A percentile compares a stretch with the other conserved stretches of the same genome.
Conservation (phyloP, 1,140 invertebrate genomes). For the Panonychus citri region DNA sequence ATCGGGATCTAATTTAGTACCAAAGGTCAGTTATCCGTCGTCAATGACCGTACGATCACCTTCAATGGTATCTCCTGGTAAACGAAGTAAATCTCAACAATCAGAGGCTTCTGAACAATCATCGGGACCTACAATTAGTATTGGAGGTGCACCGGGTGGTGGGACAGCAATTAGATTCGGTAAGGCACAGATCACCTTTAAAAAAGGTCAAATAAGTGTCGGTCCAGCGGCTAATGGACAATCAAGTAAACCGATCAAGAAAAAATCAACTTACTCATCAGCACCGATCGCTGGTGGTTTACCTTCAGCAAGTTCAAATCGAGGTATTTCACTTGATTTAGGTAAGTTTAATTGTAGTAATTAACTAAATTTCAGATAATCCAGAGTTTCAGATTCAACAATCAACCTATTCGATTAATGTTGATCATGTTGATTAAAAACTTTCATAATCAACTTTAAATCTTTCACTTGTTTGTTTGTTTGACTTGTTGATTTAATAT, state of each 20-base stretch:
- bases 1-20: not conserved
- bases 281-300: not conserved
- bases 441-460: too few species aligned
- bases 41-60: too few species aligned
- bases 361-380: too few species aligned
- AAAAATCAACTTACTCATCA: not conserved
- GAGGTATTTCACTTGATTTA: not conserved
- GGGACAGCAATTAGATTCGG: not conserved
- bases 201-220: not conserved
- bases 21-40: not conserved
- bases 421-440: too few species aligned
- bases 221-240: not conserved
- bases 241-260: not conserved
- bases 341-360: not conserved
- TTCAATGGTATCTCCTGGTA: not conserved
- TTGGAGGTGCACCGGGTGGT: not conserved
- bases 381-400: too few species aligned
- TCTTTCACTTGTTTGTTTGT: too few species aligned
- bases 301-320: not conserved
- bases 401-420: too few species aligned
- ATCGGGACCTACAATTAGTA: not conserved
- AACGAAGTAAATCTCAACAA: not conserved
- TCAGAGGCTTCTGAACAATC: not conserved
- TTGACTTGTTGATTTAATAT: too few species aligned
- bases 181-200: constrained; percentile 1